Base-by-base conservation (phyloP, 2,113 vertebrate species). In the Formicarius rufipectus region DNA sequence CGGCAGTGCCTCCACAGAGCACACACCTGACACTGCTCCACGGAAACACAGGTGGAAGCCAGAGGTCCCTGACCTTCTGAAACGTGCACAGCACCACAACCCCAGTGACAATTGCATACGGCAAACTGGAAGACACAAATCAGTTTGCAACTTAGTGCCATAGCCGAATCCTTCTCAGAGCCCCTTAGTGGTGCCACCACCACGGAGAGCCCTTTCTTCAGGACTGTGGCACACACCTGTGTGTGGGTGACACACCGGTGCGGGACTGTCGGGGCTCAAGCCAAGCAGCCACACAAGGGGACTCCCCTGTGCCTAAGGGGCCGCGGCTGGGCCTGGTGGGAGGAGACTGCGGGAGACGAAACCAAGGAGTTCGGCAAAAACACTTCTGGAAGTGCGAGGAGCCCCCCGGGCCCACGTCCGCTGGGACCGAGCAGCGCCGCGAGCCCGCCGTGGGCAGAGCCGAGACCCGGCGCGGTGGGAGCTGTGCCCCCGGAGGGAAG, bases 51-150 rank as follows among this genome's bases (percentile, higher is more conserved):
- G 21, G 35, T 39, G 58, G 9, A 5, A 62, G 55, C 23, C 25
- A 56, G 72, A 18, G 55, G n/a, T 16, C 14, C 7, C 12, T 66
- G 60, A 53, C 44, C n/a, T 19, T 63, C 55, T 23, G 79, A 22
- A 37, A 22, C 2, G 24, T 0, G 2, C 19, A 23, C 52, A 17
- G 21, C 14, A 35, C 10, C 35, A 9, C 12, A 63, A 27, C 55
- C 4, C 16, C 16, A 11, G 16, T 21, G 30, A 2, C 27, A 14
- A 4, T 67, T 35, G 40, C 9, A 0, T 7, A 2, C 0, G 21
- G 45, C n/a, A 30, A 35, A 40, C 13, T 7, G 14, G 23, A 49
- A 44, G 23, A 23, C 50, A 49, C 59, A 44, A 35, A 14, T 21
- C 60, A 2, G 5, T 18, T 1, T 19, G 56, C 42, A 35, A 10